Evolutionary conservation across 1,140 invertebrate species (phyloP).

Genomic region (Dermatophagoides farinae): DNA sequence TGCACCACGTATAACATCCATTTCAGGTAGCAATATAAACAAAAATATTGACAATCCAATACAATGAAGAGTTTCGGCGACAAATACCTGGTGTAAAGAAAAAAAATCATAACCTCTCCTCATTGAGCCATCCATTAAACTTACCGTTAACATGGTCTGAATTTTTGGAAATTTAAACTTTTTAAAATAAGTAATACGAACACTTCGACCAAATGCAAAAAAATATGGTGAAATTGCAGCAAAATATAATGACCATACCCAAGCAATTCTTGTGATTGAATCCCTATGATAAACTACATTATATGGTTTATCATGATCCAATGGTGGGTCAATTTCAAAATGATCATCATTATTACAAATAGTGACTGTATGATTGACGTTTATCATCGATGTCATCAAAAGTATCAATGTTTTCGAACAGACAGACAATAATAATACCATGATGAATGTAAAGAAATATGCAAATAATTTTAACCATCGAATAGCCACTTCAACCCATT

Average conservation of each 20-base stretch:
- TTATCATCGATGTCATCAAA: conserved; percentile 28
- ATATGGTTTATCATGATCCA: conserved; percentile 19
- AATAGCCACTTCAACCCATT: conserved; percentile 18
- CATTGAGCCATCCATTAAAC: conserved; percentile 9
- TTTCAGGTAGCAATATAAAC: conserved; percentile 27
- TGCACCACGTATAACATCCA: conserved; percentile 25
- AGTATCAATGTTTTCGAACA: conserved; percentile 24
- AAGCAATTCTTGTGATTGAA: conserved; percentile 54
- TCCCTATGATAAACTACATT: not conserved
- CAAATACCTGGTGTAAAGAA: conserved; percentile 19
- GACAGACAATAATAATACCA: conserved; percentile 24
- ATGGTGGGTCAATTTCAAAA: conserved; percentile 4
- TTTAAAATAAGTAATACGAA: conserved; percentile 76
- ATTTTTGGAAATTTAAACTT: conserved; percentile 17
- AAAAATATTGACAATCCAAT: conserved; percentile 26
- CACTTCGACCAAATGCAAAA: conserved; percentile 57
- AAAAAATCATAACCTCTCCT: not conserved
- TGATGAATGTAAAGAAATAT: conserved; percentile 25
- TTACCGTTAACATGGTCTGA: conserved; percentile 18
- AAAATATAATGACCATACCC: conserved; percentile 75
- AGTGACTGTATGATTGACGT: conserved; percentile 14
- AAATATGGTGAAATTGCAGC: conserved; percentile 67
- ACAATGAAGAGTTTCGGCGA: conserved; percentile 26
- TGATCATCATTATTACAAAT: conserved; percentile 30
- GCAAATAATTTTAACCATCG: conserved; percentile 22